phyloP scores from a whole-genome alignment of 2,888 invertebrate species.

The Drosophila parthenogenetica region DNA sequence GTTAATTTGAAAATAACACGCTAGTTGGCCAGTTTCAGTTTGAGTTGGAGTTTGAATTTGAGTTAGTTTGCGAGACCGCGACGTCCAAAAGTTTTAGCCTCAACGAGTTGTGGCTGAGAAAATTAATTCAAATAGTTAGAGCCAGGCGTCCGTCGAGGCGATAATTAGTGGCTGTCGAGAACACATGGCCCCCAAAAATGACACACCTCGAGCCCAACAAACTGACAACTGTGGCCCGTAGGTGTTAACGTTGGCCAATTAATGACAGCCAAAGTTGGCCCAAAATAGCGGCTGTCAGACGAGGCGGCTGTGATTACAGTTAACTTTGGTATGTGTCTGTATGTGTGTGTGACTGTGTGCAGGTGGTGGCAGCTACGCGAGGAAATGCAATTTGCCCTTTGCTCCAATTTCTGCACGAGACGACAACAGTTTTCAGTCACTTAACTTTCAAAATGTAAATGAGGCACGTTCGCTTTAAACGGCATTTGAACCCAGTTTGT shows the following conservation, averaged over 20 bases:
- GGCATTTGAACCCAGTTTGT: constrained; percentile 66
- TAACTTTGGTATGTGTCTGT: constrained; percentile 1
- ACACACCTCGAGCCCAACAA: constrained; percentile 50
- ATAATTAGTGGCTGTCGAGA: constrained; percentile 77
- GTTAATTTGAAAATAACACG: constrained; percentile 78
- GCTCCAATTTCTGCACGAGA: constrained; percentile 71
- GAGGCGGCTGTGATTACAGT: constrained; percentile 50
- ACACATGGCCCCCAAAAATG: constrained; percentile 64
- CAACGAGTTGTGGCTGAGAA: constrained; percentile 51
- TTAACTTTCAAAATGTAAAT: constrained; percentile 75
- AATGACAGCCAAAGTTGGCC: constrained; percentile 45
- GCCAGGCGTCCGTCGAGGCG: constrained; percentile 69
- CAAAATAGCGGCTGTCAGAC: constrained; percentile 45
- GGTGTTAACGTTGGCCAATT: constrained; percentile 57
- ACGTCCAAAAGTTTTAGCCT: constrained; percentile 1
- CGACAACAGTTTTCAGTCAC: constrained; percentile 10
- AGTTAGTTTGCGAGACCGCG: too few relatives aligned
- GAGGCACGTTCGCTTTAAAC: constrained; percentile 69
- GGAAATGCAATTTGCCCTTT: constrained; percentile 76
- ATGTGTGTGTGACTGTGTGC: constrained; percentile 31
- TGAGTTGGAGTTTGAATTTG: neutral
- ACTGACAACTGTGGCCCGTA: constrained; percentile 41
- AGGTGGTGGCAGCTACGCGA: constrained; percentile 41
- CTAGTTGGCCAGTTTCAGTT: constrained; percentile 27
- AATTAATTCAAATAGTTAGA: constrained; percentile 68